phyloP scores from a whole-genome alignment of 2,113 vertebrate species.

The Aptenodytes patagonicus region DNA sequence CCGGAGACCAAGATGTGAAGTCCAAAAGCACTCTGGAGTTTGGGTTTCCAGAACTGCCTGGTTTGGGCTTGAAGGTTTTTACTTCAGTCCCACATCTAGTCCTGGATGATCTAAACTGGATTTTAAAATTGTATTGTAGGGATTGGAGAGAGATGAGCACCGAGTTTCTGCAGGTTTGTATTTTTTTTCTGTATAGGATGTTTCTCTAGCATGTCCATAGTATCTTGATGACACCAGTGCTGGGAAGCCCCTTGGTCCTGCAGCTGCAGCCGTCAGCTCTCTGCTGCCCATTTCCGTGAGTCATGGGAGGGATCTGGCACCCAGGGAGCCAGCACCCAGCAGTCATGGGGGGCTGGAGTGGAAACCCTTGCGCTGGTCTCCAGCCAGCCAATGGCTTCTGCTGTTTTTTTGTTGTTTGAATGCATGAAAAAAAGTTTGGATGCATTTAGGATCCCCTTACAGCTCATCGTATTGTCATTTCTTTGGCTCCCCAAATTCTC shows the following conservation, averaged over 20 bases:
- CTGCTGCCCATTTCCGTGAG: fast-evolving
- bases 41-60: neutral
- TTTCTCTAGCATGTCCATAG: neutral
- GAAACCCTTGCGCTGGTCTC: neutral
- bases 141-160: neutral
- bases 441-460: neutral
- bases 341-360: neutral
- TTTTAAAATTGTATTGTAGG: neutral
- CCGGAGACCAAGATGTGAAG: neutral
- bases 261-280: neutral
- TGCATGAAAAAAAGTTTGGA: neutral
- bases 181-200: neutral
- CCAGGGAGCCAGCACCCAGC: neutral
- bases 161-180: neutral
- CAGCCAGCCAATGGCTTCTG: neutral
- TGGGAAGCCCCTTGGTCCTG: neutral
- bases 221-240: neutral
- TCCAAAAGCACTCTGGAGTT: neutral
- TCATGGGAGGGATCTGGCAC: neutral
- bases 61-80: neutral
- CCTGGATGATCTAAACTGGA: neutral
- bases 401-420: neutral
- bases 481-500: neutral
- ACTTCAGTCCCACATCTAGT: neutral
- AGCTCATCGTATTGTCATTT: neutral